phyloP scores from a whole-genome alignment of 2,113 vertebrate species.

The Ictalurus punctatus region DNA sequence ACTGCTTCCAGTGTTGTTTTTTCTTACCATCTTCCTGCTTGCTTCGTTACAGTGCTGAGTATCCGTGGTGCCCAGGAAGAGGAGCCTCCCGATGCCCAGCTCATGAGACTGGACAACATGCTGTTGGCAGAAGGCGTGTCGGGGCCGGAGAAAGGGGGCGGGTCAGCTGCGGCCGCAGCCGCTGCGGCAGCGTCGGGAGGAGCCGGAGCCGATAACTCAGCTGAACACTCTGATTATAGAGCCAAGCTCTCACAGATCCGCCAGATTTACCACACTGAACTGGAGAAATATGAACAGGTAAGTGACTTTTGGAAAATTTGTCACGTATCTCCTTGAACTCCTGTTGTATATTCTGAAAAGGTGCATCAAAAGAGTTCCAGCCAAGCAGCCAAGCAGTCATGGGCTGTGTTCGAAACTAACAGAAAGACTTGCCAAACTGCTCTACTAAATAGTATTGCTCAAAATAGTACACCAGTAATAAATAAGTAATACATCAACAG shows the following conservation, averaged over 20 bases:
- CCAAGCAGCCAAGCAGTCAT: not conserved
- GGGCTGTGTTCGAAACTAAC: too few species aligned
- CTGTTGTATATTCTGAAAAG: not conserved
- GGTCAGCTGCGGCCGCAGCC: conserved; percentile 85
- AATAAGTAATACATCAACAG: not conserved
- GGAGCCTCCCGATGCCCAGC: conserved; percentile 93
- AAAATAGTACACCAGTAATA: not conserved
- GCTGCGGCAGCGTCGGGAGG: conserved; percentile 87
- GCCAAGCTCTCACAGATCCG: conserved; percentile 96
- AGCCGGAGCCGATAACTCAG: conserved; percentile 86
- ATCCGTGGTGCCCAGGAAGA: conserved; percentile 96
- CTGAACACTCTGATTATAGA: conserved; percentile 94
- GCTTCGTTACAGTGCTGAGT: conserved; percentile 84
- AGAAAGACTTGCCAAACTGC: not conserved
- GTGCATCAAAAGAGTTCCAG: not conserved
- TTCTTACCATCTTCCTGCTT: conserved; percentile 59
- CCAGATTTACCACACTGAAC: conserved; percentile 98
- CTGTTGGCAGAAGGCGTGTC: conserved; percentile 93
- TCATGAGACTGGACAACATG: conserved; percentile 99
- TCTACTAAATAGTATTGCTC: not conserved
- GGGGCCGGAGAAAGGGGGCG: conserved; percentile 90
- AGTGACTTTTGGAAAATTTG: conserved; percentile 36
- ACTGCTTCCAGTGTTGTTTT: conserved; percentile 54
- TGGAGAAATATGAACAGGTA: conserved; percentile 99
- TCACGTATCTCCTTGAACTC: not conserved